Conservation (phyloP, 2,797 vertebrate species). For the Microctenopoma steveboyesi region DNA sequence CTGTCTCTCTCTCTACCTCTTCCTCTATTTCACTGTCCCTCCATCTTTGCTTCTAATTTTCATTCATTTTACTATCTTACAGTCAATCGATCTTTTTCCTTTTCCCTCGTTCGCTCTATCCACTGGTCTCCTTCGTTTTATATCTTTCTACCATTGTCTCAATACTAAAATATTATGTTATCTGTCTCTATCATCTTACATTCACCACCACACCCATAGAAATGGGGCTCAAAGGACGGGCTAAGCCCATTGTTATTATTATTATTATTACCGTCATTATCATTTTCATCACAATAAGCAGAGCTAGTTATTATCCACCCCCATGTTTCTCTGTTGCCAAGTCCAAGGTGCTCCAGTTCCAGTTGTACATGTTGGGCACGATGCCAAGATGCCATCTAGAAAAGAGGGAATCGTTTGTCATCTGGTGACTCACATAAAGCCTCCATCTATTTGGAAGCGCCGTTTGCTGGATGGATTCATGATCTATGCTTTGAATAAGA, state of each 20-base stretch:
- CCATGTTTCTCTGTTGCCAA: conserved; percentile 61
- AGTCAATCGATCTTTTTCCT: conserved; percentile 39
- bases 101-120: conserved; percentile 17
- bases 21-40: conserved; percentile 57
- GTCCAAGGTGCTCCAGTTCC: conserved; percentile 65
- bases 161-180: conserved; percentile 53
- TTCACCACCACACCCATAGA: conserved; percentile 47
- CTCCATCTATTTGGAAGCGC: conserved; percentile 41
- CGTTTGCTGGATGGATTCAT: conserved; percentile 44
- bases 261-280: conserved; percentile 75
- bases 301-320: conserved; percentile 72
- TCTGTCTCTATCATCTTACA: conserved; percentile 56
- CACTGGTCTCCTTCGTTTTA: conserved; percentile 25
- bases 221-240: conserved; percentile 60
- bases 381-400: conserved; percentile 70
- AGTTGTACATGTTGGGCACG: conserved; percentile 64
- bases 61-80: conserved; percentile 41
- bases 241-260: conserved; percentile 62
- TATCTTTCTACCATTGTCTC: conserved; percentile 31
- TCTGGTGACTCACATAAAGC: conserved; percentile 54
- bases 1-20: conserved; percentile 64
- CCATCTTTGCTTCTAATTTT: conserved; percentile 57
- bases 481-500: conserved; percentile 71
- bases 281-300: conserved; percentile 76
- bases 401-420: conserved; percentile 66